Evolutionary conservation across 2,888 invertebrate species (phyloP).

Genomic region (Drosophila yooni): DNA sequence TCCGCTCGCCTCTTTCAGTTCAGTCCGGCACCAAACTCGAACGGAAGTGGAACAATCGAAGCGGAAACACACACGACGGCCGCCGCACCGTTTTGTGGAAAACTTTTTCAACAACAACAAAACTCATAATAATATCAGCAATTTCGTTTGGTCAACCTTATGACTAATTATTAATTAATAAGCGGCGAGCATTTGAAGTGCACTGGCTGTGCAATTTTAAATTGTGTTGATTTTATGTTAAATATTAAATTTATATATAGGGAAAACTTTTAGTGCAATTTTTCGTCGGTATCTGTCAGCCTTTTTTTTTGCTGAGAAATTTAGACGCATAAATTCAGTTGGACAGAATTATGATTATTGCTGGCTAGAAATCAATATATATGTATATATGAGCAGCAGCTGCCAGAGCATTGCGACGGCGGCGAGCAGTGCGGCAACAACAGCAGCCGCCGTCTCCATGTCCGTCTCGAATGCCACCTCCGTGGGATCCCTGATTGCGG

Average conservation of each 20-base stretch:
- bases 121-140: constrained; percentile 45
- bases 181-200: constrained; percentile 22
- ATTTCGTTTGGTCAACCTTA: constrained; percentile 49
- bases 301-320: constrained; percentile 15
- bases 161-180: constrained; percentile 57
- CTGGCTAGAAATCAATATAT: constrained; percentile 76
- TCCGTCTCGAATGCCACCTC: constrained; percentile 73
- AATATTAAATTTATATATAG: not conserved
- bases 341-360: constrained; percentile 51
- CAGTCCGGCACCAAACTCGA: constrained; percentile 71
- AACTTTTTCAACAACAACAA: constrained; percentile 61
- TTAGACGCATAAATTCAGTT: constrained; percentile 22
- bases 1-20: constrained; percentile 55
- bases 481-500: constrained; percentile 69
- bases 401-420: constrained; percentile 81
- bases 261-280: constrained; percentile 19
- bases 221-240: not conserved
- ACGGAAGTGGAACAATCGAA: constrained; percentile 77
- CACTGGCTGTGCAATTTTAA: constrained; percentile 12
- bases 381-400: constrained; percentile 78
- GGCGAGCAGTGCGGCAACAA: constrained; percentile 65
- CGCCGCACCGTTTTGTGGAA: constrained; percentile 56
- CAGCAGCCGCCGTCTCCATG: constrained; percentile 68
- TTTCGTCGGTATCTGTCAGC: constrained; percentile 61
- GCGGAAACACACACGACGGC: constrained; percentile 71